Conservation (phyloP, 2,113 vertebrate species). For the Ceyx margarethae region DNA sequence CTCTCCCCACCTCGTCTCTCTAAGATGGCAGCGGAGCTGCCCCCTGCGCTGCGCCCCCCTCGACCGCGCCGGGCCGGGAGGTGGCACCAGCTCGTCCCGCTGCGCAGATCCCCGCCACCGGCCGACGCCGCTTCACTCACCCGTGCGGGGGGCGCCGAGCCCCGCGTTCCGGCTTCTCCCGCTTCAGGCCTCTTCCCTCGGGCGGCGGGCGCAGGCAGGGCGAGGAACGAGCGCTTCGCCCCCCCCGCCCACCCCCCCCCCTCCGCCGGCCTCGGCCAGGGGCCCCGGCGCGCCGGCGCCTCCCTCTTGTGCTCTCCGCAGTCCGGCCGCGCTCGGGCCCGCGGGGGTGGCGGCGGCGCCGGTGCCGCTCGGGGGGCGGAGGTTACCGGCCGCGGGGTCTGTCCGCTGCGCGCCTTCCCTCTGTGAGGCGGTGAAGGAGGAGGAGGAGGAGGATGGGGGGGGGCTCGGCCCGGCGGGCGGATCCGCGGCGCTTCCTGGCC, state of each 20-base stretch:
- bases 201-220: constrained; percentile 29
- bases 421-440: not conserved
- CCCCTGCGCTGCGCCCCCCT: constrained; percentile 47
- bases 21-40: constrained; percentile 69
- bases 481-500: constrained; percentile 60
- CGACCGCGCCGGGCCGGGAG: constrained; percentile 47
- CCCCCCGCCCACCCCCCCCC: too few species aligned
- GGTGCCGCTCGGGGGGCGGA: not conserved
- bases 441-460: not conserved
- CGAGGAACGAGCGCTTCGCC: constrained; percentile 1
- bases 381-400: constrained; percentile 13
- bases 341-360: not conserved
- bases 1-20: constrained; percentile 1
- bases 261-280: constrained; percentile 47
- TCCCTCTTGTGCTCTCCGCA: constrained; percentile 28
- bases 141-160: constrained; percentile 3
- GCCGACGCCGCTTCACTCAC: constrained; percentile 46
- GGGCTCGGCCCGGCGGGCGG: constrained; percentile 56
- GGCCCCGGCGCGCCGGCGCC: constrained; percentile 68
- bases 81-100: constrained; percentile 53
- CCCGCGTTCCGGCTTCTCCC: constrained; percentile 15
- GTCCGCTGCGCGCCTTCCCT: constrained; percentile 14
- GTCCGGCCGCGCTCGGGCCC: constrained; percentile 35
- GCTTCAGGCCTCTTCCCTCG: constrained; percentile 43
- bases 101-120: constrained; percentile 31